These are phyloP conservation scores for Mythimna albipuncta DNA, from an alignment of 2,888 invertebrate species.

Conservation along the genomic window DNA sequence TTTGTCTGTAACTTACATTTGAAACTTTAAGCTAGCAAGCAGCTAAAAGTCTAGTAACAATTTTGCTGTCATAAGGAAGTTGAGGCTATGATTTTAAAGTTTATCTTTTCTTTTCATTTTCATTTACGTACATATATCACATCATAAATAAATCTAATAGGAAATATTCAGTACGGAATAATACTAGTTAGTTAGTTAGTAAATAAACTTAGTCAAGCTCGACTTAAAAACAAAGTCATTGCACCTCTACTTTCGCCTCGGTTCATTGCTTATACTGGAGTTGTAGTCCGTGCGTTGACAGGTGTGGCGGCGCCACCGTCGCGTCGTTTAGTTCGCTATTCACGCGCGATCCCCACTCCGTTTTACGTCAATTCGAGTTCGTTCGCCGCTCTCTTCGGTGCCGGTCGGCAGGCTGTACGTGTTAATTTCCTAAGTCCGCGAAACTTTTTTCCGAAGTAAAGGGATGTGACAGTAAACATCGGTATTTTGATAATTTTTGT, in stretches of 20 bases:
- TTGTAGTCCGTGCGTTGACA: conserved; percentile 68
- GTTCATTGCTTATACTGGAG: conserved; percentile 64
- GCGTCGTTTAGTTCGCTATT: conserved; percentile 58
- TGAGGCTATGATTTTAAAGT: no score
- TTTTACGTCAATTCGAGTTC: conserved; percentile 78
- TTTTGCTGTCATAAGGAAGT: no score
- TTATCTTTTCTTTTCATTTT: no score
- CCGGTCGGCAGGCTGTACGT: conserved; percentile 61
- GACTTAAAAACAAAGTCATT: conserved; percentile 57
- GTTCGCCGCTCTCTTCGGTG: conserved; percentile 78
- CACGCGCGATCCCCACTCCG: conserved; percentile 65
- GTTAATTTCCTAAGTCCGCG: conserved; percentile 73
- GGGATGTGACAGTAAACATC: conserved; percentile 66
- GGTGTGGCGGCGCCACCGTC: conserved; percentile 80
- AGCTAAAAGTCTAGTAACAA: no score
- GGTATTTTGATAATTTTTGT: conserved; percentile 47
- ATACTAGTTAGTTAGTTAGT: neutral
- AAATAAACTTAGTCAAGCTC: conserved; percentile 32
- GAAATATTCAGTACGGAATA: neutral
- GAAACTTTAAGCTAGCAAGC: neutral
- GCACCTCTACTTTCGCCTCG: conserved; percentile 68
- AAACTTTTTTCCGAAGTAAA: conserved; percentile 80
- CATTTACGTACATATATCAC: no score
- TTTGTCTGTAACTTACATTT: neutral
- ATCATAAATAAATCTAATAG: no score